Evolutionary conservation across 2,888 invertebrate genomes (phyloP).

Genomic region (Polietes domitor): DNA sequence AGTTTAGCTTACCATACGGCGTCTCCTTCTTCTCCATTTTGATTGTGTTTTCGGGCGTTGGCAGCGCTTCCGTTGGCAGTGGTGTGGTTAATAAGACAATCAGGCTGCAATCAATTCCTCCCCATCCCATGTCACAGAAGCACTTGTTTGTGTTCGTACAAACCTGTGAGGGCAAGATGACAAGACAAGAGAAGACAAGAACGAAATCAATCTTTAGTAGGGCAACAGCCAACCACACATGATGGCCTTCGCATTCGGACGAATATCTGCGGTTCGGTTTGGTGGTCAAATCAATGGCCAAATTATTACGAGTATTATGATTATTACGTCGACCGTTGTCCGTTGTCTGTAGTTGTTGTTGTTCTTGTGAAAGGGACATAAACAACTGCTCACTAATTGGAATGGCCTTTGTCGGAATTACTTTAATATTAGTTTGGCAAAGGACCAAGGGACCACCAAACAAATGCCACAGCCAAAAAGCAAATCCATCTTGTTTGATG

Average conservation of each 20-base stretch:
- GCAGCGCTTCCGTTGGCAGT: constrained; percentile 82
- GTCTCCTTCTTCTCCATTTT: constrained; percentile 94
- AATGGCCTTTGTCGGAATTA: constrained; percentile 16
- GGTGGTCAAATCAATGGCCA: constrained; percentile 23
- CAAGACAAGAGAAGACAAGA: constrained; percentile 5
- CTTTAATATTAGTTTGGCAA: constrained; percentile 33
- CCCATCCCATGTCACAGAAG: constrained; percentile 94
- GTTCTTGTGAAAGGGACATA: background rate
- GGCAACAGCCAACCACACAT: constrained; percentile 3
- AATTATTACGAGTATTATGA: no score
- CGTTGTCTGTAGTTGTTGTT: background rate
- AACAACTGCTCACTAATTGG: constrained; percentile 13
- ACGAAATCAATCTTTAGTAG: constrained; percentile 30
- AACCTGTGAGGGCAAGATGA: constrained; percentile 83
- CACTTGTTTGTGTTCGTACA: constrained; percentile 97
- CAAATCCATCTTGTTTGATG: constrained; percentile 1
- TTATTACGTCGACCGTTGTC: no score
- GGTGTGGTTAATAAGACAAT: constrained; percentile 86
- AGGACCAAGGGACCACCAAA: constrained; percentile 7
- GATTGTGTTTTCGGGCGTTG: constrained; percentile 84
- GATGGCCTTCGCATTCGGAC: background rate
- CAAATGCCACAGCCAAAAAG: background rate
- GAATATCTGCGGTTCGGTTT: background rate
- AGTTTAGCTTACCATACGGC: constrained; percentile 90
- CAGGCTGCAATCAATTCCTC: constrained; percentile 92